Evolutionary conservation across 2,888 invertebrate species (phyloP).

Genomic region (Agrotis exclamationis): DNA sequence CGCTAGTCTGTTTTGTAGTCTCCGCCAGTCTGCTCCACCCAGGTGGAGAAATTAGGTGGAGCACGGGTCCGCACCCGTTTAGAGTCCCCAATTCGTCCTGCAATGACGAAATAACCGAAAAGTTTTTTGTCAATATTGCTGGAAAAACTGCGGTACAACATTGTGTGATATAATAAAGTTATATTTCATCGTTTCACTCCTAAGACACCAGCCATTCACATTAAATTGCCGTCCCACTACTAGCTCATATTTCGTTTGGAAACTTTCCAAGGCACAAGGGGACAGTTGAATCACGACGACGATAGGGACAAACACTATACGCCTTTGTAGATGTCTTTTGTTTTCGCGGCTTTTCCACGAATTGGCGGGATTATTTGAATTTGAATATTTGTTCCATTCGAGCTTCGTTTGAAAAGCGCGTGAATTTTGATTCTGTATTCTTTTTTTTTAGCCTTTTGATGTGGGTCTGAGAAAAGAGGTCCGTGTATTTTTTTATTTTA

Average conservation of each 20-base stretch:
- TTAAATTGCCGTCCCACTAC: conserved; percentile 49
- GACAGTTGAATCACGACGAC: conserved; percentile 39
- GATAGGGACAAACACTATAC: conserved; percentile 33
- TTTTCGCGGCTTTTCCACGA: conserved; percentile 26
- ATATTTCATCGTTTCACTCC: not conserved
- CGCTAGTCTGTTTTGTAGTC: too few relatives aligned
- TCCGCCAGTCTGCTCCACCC: too few relatives aligned
- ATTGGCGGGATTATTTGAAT: conserved; percentile 38
- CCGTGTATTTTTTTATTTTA: not conserved
- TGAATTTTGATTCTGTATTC: conserved; percentile 5
- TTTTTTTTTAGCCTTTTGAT: not conserved
- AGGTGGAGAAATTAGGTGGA: too few relatives aligned
- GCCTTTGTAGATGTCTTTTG: conserved; percentile 36
- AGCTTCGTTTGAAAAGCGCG: not conserved
- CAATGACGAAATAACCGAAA: too few relatives aligned
- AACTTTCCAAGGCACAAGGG: conserved; percentile 56
- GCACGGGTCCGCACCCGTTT: too few relatives aligned
- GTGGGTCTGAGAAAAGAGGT: not conserved
- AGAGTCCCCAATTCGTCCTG: too few relatives aligned
- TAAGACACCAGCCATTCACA: conserved; percentile 22
- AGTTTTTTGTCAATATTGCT: too few relatives aligned
- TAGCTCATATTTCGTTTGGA: conserved; percentile 64
- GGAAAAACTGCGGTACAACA: not conserved
- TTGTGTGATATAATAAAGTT: not conserved
- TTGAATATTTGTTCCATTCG: conserved; percentile 40